These are phyloP conservation scores for Nycteola revayana DNA, from an alignment of 2,888 invertebrate species.

Conservation along the genomic window DNA sequence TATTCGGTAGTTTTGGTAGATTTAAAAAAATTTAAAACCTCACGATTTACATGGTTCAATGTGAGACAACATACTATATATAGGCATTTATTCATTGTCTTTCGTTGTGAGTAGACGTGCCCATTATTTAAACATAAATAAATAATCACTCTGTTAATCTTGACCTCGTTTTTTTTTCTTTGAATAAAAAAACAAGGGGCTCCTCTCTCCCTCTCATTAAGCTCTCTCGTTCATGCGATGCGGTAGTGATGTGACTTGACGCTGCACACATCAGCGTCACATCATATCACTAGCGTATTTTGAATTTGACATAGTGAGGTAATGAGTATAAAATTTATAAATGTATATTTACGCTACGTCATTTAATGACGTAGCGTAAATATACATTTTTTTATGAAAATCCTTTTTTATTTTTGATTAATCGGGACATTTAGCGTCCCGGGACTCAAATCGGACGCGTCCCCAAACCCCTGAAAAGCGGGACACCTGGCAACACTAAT, in stretches of 20 bases:
- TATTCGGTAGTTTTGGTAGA: too few species aligned
- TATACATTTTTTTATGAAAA: not conserved
- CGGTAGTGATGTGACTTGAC: not conserved
- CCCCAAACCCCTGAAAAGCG: not conserved
- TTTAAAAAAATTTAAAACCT: too few species aligned
- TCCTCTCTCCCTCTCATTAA: not conserved
- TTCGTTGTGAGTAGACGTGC: too few species aligned
- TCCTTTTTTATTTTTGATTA: not conserved
- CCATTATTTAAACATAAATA: too few species aligned
- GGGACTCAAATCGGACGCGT: not conserved
- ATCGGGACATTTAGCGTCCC: conserved; percentile 5
- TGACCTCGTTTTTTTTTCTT: too few species aligned
- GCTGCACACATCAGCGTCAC: too few species aligned
- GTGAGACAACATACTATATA: too few species aligned
- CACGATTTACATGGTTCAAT: too few species aligned
- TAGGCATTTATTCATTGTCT: too few species aligned
- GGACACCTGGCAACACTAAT: not conserved
- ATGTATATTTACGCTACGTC: not conserved
- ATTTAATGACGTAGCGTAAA: not conserved
- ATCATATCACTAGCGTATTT: not conserved
- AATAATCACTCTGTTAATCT: too few species aligned
- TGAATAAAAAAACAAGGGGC: too few species aligned
- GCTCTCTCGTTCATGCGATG: not conserved
- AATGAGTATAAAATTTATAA: not conserved
- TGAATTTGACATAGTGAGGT: not conserved